These are phyloP conservation scores for Phataginus tricuspis DNA, from an alignment of 2,797 vertebrate species.

Conservation along the genomic window DNA sequence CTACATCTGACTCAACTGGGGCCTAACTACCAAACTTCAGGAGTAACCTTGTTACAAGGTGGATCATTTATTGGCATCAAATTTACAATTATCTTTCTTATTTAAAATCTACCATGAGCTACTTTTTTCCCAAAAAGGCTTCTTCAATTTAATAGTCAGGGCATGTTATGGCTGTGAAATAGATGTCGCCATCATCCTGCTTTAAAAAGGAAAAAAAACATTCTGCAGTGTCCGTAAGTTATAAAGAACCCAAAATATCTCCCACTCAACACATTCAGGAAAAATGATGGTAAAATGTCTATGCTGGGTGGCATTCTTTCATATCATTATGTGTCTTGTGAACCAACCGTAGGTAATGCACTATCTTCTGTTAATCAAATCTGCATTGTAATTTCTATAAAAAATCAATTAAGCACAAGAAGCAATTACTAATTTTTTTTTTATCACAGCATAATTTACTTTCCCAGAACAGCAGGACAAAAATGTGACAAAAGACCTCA, in stretches of 20 bases:
- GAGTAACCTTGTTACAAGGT: constrained; percentile 62
- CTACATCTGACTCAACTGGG: background rate
- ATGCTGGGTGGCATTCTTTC: constrained; percentile 63
- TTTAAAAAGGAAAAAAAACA: constrained; percentile 68
- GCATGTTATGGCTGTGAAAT: constrained; percentile 73
- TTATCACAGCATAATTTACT: constrained; percentile 84
- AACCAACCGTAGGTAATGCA: constrained; percentile 79
- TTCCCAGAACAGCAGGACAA: constrained; percentile 74
- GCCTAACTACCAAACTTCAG: constrained; percentile 23
- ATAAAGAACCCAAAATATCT: constrained; percentile 82
- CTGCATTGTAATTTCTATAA: constrained; percentile 82
- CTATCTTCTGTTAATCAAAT: constrained; percentile 83
- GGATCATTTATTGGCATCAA: constrained; percentile 54
- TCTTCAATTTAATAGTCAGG: constrained; percentile 70
- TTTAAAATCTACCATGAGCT: constrained; percentile 64
- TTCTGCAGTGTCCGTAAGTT: constrained; percentile 68
- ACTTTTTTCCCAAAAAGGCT: constrained; percentile 56
- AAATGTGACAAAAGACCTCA: constrained; percentile 73
- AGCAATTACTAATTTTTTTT: constrained; percentile 85
- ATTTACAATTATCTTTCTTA: constrained; percentile 52
- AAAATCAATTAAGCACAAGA: constrained; percentile 86
- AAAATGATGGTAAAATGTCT: constrained; percentile 70
- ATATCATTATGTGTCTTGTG: constrained; percentile 72
- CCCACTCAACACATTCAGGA: constrained; percentile 70
- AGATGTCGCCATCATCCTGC: constrained; percentile 75